Conservation (phyloP, 2,113 vertebrate species). For the Myotis davidii region DNA sequence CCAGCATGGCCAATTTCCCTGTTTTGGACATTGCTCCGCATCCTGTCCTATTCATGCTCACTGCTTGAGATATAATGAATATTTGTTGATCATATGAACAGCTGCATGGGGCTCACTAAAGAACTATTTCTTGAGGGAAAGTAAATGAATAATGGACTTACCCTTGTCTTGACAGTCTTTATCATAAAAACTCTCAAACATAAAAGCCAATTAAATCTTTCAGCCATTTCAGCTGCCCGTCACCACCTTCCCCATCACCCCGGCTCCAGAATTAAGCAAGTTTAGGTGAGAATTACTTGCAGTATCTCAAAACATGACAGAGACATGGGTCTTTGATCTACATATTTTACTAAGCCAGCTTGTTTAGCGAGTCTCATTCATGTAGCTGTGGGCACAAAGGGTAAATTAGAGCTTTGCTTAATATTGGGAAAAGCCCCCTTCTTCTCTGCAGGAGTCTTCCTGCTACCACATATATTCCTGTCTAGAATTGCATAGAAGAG, state of each 20-base stretch:
- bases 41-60: background rate
- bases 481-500: slow-evolving; percentile 5
- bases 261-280: background rate
- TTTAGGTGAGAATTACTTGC: background rate
- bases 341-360: background rate
- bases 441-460: background rate
- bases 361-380: background rate
- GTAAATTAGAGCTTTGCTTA: background rate
- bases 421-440: background rate
- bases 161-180: background rate
- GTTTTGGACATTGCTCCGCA: background rate
- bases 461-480: background rate
- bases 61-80: no score
- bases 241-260: background rate
- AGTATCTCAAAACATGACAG: background rate
- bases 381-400: background rate
- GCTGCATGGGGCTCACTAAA: background rate
- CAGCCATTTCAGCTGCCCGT: background rate
- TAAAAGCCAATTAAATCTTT: background rate
- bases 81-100: background rate
- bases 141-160: background rate
- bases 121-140: background rate
- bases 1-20: background rate
- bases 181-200: background rate
- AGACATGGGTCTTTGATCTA: background rate